Evolutionary conservation across 2,113 vertebrate species (phyloP), one percentile per base, ranked within the genome.

Genomic region (Siphamia tubifer): DNA sequence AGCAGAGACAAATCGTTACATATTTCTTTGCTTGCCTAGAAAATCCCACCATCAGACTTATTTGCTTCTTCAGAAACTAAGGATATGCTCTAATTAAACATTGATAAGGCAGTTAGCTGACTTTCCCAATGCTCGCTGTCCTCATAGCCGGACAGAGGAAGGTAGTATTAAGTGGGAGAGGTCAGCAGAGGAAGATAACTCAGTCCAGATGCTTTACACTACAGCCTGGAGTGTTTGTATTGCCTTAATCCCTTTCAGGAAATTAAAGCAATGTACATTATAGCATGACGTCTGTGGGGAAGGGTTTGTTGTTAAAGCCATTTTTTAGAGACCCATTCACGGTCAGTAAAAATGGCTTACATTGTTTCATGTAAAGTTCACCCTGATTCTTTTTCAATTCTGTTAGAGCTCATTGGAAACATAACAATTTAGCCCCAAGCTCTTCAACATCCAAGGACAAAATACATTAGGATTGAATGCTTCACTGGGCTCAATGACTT

Each of bases 131-230:
- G 20, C 36, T 27, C n/a, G 24, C 19, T 25, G 45, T 68, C 74
- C 69, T 72, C 55, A 61, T 13, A 61, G 71, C 11, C 65, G 49
- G 64, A 79, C 42, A 74, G 49, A 78, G 71, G 60, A 78, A 51
- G 66, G 68, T 53, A 80, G 74, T 69, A 76, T 85, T 86, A 54
- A 27, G 23, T 40, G 48, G 40, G 51, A 80, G 54, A 84, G 82
- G 85, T 87, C 79, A 89, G 40, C 51, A 56, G 27, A n/a, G 40
- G 35, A 44, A 64, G 73, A 78, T 85, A 90, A 89, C 79, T 53
- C 39, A 56, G 34, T 74, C 86, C 87, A 89, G 84, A 87, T 89
- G 81, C 68, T 76, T 80, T 60, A 67, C 35, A 57, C 28, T 51
- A 36, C 24, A 39, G 61, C 42, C 49, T 20, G 47, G 47, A 68